Evolutionary conservation across 1,140 invertebrate genomes (phyloP), one percentile per base, ranked within the genome.

Genomic region (Drosophila leontia): DNA sequence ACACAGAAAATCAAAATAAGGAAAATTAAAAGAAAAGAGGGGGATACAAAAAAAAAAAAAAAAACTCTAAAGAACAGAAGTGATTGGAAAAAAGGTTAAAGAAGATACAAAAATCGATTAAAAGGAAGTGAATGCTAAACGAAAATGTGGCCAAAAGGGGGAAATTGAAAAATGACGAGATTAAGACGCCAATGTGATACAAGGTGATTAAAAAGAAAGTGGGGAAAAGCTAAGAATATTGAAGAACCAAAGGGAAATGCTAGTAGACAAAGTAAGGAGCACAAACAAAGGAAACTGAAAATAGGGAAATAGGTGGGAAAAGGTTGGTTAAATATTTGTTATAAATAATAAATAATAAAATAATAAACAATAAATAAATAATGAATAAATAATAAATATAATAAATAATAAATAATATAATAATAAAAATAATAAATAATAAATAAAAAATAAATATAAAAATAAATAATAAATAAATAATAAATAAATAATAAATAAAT

Each of bases 81-180:
- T 7, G 55, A 64, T 42, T 64, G 61, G 23, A 41, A 32, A 42
- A 42, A 42, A n/a, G 17, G 35, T n/a, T 19, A 19, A 15, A 39
- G 12, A 26, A n/a, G 56, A 44, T 17, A 17, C 8, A 61, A 44
- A 61, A 35, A 61, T 44, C 62, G 62, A 64, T 61, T 42, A 15
- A 58, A 15, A 17, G 37, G 37, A 29, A 56, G 39, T 15, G 26
- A 63, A 8, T 32, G 53, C 8, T 35, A 32, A 58, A 42, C 2
- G 34, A 58, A 60, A 59, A 64, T 42, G 56, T 17, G 26, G 26
- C 23, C 11, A 59, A 63, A 42, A 35, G 35, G 23, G 58, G 62
- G 39, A 64, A 64, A 64, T 64, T 42, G 55, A 42, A 60, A 64
- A 60, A 34, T 64, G 37, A 26, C 17, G n/a, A 63, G 35, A 29